phyloP scores from a whole-genome alignment of 1,140 invertebrate genomes.

The silkworm (Bombyx mori) region DNA sequence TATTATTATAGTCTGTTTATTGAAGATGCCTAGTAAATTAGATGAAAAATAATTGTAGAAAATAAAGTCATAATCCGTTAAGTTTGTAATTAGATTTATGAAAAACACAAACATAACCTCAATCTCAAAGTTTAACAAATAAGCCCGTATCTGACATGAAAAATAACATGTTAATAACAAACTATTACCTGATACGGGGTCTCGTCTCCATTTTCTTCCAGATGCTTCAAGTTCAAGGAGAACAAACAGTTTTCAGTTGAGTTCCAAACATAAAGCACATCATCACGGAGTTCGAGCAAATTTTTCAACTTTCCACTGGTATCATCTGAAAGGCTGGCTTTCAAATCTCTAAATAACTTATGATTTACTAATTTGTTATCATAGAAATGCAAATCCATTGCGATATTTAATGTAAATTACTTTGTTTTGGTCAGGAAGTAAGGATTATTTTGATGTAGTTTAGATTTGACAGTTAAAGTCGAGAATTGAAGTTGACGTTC shows the following conservation, averaged over 20 bases:
- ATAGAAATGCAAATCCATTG: constrained; percentile 73
- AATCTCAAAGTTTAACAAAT: constrained; percentile 10
- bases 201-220: constrained; percentile 66
- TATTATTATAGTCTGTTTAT: no score
- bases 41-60: no score
- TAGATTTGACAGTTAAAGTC: constrained; percentile 12
- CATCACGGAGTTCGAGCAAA: constrained; percentile 75
- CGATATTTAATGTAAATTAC: constrained; percentile 17
- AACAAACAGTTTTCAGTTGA: constrained; percentile 74
- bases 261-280: constrained; percentile 77
- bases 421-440: constrained; percentile 20
- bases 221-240: constrained; percentile 73
- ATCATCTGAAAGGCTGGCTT: constrained; percentile 67
- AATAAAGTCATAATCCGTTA: no score
- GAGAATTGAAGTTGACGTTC: not conserved
- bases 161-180: constrained; percentile 4
- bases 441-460: constrained; percentile 10
- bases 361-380: constrained; percentile 72
- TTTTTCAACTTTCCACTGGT: constrained; percentile 73
- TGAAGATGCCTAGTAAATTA: no score
- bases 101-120: constrained; percentile 20
- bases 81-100: no score
- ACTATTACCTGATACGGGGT: constrained; percentile 73
- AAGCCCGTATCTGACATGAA: constrained; percentile 3
- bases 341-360: constrained; percentile 73